Conservation (phyloP, 1,140 invertebrate genomes). For the Lordiphosa clarofinis region DNA sequence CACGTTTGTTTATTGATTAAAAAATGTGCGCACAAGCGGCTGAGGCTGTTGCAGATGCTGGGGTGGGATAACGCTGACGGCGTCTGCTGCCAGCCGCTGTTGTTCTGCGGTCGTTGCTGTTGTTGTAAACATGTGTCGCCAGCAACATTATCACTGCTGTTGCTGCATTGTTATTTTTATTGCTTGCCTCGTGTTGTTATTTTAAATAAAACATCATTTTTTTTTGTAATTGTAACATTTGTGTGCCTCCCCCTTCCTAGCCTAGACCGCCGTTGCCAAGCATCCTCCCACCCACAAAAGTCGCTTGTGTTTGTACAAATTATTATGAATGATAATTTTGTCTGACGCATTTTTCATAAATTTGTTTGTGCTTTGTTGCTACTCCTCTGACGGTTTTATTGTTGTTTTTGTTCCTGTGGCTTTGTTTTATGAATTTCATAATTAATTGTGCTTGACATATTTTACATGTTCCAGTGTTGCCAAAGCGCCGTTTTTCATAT, state of each 20-base stretch:
- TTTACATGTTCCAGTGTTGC: conserved; percentile 27
- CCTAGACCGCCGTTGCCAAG: neutral
- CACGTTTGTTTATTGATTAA: conserved; percentile 76
- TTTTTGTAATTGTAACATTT: conserved; percentile 60
- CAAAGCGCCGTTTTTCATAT: conserved; percentile 23
- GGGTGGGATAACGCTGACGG: conserved; percentile 3
- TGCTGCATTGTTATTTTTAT: conserved; percentile 58
- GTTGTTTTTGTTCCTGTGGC: conserved; percentile 41
- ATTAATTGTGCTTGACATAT: conserved; percentile 67
- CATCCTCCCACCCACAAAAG: neutral
- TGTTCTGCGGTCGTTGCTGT: conserved; percentile 32
- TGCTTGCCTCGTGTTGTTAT: conserved; percentile 35
- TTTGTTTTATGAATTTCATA: conserved; percentile 67
- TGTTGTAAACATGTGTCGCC: conserved; percentile 69
- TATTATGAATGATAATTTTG: conserved; percentile 71
- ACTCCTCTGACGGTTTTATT: conserved; percentile 42
- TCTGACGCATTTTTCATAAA: conserved; percentile 62
- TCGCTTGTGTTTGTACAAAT: conserved; percentile 59
- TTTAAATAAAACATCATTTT: conserved; percentile 71
- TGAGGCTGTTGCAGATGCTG: neutral
- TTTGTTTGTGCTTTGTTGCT: conserved; percentile 25
- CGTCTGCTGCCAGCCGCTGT: conserved; percentile 47
- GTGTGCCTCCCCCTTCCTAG: conserved; percentile 34
- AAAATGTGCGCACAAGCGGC: conserved; percentile 60
- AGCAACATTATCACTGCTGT: conserved; percentile 60